Evolutionary conservation across 1,140 invertebrate genomes (phyloP).

Genomic region (Drosophila azteca): DNA sequence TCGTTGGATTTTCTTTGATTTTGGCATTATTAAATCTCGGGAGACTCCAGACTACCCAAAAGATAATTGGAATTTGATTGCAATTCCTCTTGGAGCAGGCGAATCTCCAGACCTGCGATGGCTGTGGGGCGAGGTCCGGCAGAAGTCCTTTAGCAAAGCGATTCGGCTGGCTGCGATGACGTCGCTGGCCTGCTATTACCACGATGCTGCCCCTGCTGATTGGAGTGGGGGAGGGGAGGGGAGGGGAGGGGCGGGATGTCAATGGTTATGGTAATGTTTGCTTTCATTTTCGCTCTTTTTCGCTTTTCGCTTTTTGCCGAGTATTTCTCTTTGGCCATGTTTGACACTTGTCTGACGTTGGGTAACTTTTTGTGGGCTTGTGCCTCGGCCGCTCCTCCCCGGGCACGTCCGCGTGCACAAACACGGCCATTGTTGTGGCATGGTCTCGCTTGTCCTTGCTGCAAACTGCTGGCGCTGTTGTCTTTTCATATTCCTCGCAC

Average conservation of each 20-base stretch:
- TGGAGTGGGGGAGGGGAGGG: background rate
- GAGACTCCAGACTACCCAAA: too few relatives aligned
- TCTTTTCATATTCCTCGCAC: conserved; percentile 31
- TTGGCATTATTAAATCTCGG: too few relatives aligned
- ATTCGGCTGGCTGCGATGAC: background rate
- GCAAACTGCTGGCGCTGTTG: conserved; percentile 65
- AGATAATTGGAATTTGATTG: too few relatives aligned
- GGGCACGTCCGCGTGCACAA: conserved; percentile 53
- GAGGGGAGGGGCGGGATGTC: conserved; percentile 7
- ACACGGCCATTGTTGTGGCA: conserved; percentile 71
- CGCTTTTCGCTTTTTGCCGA: background rate
- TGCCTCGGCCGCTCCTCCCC: background rate
- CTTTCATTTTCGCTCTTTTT: conserved; percentile 39
- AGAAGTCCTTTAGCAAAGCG: background rate
- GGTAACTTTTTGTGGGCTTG: conserved; percentile 54
- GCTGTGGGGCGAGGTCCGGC: too few relatives aligned
- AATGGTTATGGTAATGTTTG: conserved; percentile 49
- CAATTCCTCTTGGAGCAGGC: too few relatives aligned
- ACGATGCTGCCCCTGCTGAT: background rate
- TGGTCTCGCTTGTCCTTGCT: conserved; percentile 66
- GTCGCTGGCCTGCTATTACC: conserved; percentile 19
- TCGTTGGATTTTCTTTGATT: too few relatives aligned
- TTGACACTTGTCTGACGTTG: conserved; percentile 57
- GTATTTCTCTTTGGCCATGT: conserved; percentile 26
- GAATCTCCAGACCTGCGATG: too few relatives aligned